Evolutionary conservation across 2,113 vertebrate genomes (phyloP), one percentile per base, ranked within the genome.

Genomic region (Tylochromis polylepis): DNA sequence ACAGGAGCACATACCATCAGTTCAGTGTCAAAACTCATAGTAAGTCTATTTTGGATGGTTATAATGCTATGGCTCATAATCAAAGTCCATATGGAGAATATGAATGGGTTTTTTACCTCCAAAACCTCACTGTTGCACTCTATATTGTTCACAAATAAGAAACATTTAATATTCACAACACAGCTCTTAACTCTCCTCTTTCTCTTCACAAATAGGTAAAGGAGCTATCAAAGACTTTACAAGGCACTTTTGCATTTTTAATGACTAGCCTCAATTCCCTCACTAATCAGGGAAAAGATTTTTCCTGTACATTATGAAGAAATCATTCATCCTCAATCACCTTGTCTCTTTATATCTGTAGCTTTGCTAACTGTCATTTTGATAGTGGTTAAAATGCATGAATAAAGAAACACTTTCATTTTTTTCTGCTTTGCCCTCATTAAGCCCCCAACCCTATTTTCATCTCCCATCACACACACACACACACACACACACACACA

Each of bases 351-450:
- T 82, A 77, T 79, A 59, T 89, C 83, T 57, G 36, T 58, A 79
- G 29, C 85, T 88, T 84, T 83, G 46, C 88, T 75, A 59, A 84
- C 27, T 53, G 4, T 55, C 51, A 53, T 87, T 90, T 82, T 91
- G 81, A 78, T 82, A 89, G 3, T 8, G 34, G 57, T 87, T 88
- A 70, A 85, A 89, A 91, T 79, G 43, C 41, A 78, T 72, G 49
- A 43, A 81, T 49, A 46, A 46, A 70, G 3, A 78, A 65, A 27
- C 65, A 89, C 84, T 92, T 91, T 88, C 82, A 88, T 92, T 89
- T 89, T 82, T 70, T 78, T 81, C 22, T 4, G 24, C 85, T 85
- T 89, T 92, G 79, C 62, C 89, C 79, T 89, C 89, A 93, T 93
- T 90, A 91, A 84, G 62, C 81, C 86, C 89, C 90, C 83, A 53